Base-by-base conservation (phyloP, 2,888 invertebrate genomes). In the Pseudococcus viburni region DNA sequence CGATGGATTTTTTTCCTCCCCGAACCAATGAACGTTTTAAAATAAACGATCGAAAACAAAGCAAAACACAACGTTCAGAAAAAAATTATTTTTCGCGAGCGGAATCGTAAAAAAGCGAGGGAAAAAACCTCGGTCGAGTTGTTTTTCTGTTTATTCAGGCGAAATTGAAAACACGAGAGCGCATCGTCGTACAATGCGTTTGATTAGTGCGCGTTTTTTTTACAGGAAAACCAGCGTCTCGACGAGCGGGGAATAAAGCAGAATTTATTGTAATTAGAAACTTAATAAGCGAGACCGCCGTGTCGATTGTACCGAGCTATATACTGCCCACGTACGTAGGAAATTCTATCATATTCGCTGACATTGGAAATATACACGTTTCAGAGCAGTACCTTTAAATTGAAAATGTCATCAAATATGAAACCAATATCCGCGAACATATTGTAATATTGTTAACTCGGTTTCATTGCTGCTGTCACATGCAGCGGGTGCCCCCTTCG, bases 391-490 rank as follows among this genome's bases (percentile, higher is more conserved):
- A 80, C 42, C 42, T 80, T 80, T 42, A 80, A 80, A 80, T 80
- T 80, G 80, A 80, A 80, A 80, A 80, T 80, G 80, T 80, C 80
- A 80, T 73, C 80, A 42, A 80, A 80, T 80, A 46, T 42, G 80
- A 80, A 80, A 80, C 39, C 80, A 80, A 80, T 80, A 80, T 80
- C 39, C 80, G 80, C 80, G 42, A 80, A 80, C 80, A 26, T 42
- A 80, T 42, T 42, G n/a, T 80, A 80, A 80, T 80, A 80, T 80
- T 80, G 42, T 80, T 80, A 80, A 73, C 68, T 73, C 68, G 42
- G 42, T 80, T 26, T 80, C 80, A 42, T 42, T 80, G 80, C 42
- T 42, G 80, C 42, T 46, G 80, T 80, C 80, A 80, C 42, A 9
- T 19, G 42, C 80, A 80, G 15, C 80, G n/a, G 80, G 39, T 80